phyloP scores from a whole-genome alignment of 2,113 vertebrate genomes.

The Paratilapia polleni region DNA sequence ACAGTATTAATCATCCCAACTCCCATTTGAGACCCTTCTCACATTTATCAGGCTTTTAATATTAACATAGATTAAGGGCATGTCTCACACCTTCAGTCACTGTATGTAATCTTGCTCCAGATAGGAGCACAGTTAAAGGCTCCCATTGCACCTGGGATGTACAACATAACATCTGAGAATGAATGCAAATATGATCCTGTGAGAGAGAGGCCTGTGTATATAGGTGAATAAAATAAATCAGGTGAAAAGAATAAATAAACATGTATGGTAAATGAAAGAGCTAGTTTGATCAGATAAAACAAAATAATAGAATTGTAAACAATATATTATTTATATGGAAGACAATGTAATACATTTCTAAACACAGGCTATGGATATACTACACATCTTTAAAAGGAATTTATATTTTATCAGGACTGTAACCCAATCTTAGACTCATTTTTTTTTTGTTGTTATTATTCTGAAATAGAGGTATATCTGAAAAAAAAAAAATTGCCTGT shows the following conservation, averaged over 20 bases:
- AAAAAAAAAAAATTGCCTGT: background rate
- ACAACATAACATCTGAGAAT: background rate
- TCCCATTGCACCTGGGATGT: background rate
- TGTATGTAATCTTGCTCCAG: constrained; percentile 50
- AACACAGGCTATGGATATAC: background rate
- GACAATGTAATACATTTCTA: background rate
- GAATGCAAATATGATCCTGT: background rate
- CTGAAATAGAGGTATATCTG: background rate
- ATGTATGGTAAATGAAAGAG: background rate
- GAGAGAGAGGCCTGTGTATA: background rate
- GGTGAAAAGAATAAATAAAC: background rate
- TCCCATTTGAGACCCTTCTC: constrained; percentile 66
- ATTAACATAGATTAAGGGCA: constrained; percentile 77
- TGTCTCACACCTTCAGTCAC: constrained; percentile 60
- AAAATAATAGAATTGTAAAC: background rate
- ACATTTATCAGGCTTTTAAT: constrained; percentile 81
- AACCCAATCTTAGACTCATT: background rate
- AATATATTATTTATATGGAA: background rate
- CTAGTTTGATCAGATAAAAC: background rate
- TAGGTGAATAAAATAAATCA: background rate
- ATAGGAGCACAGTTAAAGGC: constrained; percentile 14
- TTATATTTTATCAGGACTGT: background rate
- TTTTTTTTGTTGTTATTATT: background rate
- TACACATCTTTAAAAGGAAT: background rate
- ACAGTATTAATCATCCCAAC: constrained; percentile 75